phyloP scores from a whole-genome alignment of 2,113 vertebrate genomes.

The Suricata suricatta region DNA sequence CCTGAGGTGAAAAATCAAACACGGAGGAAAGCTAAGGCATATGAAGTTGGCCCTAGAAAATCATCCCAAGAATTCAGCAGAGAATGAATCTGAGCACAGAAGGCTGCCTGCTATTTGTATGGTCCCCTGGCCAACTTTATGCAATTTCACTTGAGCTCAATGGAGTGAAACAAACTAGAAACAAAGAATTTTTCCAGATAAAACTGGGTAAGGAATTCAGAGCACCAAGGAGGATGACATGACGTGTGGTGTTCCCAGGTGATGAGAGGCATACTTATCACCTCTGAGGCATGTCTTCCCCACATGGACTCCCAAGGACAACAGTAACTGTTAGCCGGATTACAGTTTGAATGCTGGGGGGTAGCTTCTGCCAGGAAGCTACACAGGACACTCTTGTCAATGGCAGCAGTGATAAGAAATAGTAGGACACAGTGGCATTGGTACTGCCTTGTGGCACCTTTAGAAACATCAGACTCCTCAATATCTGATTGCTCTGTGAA shows the following conservation, averaged over 20 bases:
- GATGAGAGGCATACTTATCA: background rate
- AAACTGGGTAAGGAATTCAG: background rate
- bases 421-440: rapidly evolving
- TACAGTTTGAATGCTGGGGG: background rate
- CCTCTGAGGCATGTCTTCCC: background rate
- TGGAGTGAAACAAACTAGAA: background rate
- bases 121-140: background rate
- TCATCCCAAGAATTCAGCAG: background rate
- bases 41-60: background rate
- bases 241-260: background rate
- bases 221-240: background rate
- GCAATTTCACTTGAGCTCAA: background rate
- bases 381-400: background rate
- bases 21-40: background rate
- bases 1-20: background rate
- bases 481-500: background rate
- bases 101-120: background rate
- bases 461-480: background rate
- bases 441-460: background rate
- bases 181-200: background rate
- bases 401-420: background rate
- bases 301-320: background rate
- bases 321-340: background rate
- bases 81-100: background rate
- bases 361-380: background rate